Percentiles rank a stretch among this genome's conserved stretches.
These are phyloP conservation scores for Sussaba pulchella DNA, from an alignment of 2,888 invertebrate genomes.

Conservation along the genomic window DNA sequence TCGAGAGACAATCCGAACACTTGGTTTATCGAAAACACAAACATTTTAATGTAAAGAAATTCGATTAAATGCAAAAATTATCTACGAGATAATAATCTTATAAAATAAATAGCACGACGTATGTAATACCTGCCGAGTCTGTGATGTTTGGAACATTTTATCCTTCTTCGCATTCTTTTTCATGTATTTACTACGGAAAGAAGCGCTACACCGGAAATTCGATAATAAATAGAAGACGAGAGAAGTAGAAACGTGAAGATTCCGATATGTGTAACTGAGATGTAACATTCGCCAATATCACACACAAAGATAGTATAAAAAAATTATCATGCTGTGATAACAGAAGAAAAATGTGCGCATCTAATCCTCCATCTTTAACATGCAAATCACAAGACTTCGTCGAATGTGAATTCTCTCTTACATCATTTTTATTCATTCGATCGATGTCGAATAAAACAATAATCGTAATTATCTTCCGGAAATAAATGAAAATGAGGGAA, in stretches of 20 bases:
- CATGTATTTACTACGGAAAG: constrained; percentile 44
- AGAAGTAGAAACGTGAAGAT: constrained; percentile 1
- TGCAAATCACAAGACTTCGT: constrained; percentile 52
- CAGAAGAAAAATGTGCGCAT: constrained; percentile 20
- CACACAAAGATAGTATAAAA: constrained; percentile 32
- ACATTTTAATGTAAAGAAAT: constrained; percentile 35
- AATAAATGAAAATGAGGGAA: too few relatives aligned
- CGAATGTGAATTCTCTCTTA: constrained; percentile 4
- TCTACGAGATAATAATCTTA: constrained; percentile 33
- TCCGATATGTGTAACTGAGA: too few relatives aligned
- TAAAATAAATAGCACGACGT: constrained; percentile 22
- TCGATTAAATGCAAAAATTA: constrained; percentile 43
- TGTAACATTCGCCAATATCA: constrained; percentile 29
- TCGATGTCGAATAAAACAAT: neutral
- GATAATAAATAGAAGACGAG: constrained; percentile 42
- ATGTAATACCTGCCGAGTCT: constrained; percentile 29
- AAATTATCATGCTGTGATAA: constrained; percentile 53
- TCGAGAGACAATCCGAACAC: constrained; percentile 26
- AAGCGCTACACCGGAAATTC: constrained; percentile 35
- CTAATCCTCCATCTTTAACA: constrained; percentile 41
- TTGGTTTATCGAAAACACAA: constrained; percentile 22
- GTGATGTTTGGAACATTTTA: constrained; percentile 30
- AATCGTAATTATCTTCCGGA: neutral
- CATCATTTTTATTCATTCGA: neutral
- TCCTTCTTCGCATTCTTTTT: constrained; percentile 18